Evolutionary conservation across 2,797 vertebrate species (phyloP).

Genomic region (Sebastes hubbsi): DNA sequence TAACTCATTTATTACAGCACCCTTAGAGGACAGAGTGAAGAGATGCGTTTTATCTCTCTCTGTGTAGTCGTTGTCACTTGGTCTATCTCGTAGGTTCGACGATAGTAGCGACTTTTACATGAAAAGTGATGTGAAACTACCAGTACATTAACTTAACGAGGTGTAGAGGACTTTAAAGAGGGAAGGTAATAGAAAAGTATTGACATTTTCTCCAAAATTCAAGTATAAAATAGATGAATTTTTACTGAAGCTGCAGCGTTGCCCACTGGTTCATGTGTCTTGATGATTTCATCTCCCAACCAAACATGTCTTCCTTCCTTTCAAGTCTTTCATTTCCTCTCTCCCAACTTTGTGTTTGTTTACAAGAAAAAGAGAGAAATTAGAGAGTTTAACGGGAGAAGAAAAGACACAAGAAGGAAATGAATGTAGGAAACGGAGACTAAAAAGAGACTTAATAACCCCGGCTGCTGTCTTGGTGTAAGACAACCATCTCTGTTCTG

Average conservation of each 20-base stretch:
- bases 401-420: not conserved
- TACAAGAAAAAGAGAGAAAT: not conserved
- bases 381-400: not conserved
- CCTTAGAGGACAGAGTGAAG: not conserved
- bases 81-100: not conserved
- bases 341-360: not conserved
- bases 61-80: not conserved
- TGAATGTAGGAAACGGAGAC: not conserved
- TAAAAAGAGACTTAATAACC: not conserved
- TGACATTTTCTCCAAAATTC: not conserved
- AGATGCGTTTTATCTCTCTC: not conserved
- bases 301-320: not conserved
- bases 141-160: not conserved
- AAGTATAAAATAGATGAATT: not conserved
- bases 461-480: slow-evolving; percentile 10
- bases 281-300: slow-evolving; percentile 14
- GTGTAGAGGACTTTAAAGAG: not conserved
- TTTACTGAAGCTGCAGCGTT: not conserved
- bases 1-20: not conserved
- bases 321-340: slow-evolving; percentile 2
- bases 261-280: not conserved
- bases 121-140: not conserved
- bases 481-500: slow-evolving; percentile 56
- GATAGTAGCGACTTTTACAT: not conserved
- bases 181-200: not conserved